phyloP scores from a whole-genome alignment of 2,797 vertebrate species.

The Mycteria americana region DNA sequence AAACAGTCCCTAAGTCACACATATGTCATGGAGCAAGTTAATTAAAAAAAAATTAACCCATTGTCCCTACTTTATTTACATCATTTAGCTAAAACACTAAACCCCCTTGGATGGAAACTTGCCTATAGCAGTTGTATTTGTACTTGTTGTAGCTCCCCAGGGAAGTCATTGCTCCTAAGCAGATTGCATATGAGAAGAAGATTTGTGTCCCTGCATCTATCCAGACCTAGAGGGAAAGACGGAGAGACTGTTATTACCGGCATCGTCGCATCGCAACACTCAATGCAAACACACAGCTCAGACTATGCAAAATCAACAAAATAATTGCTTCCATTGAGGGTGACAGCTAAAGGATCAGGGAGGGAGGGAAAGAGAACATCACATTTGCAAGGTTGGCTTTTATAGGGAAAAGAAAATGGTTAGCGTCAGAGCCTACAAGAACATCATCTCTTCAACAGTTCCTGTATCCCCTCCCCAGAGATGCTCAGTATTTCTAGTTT shows the following conservation, averaged over 20 bases:
- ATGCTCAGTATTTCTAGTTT: constrained; percentile 9
- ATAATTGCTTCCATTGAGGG: constrained; percentile 12
- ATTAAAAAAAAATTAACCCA: constrained; percentile 92
- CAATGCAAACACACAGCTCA: background rate
- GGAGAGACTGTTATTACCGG: background rate
- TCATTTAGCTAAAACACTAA: constrained; percentile 73
- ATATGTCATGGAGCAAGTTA: constrained; percentile 97
- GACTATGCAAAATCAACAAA: constrained; percentile 10
- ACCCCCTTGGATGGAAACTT: constrained; percentile 80
- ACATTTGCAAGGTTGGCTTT: constrained; percentile 21
- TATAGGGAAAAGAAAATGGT: background rate
- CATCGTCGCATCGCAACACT: background rate
- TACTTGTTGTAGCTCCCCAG: constrained; percentile 99
- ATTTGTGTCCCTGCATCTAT: constrained; percentile 98
- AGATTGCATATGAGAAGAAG: constrained; percentile 99
- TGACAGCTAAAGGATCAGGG: background rate
- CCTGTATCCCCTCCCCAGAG: constrained; percentile 5
- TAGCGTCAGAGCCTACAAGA: constrained; percentile 11
- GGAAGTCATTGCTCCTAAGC: constrained; percentile 98
- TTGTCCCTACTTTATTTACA: constrained; percentile 84
- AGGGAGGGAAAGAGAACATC: background rate
- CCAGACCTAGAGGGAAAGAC: constrained; percentile 85
- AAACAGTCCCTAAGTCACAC: constrained; percentile 99
- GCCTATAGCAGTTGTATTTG: constrained; percentile 99
- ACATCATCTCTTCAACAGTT: background rate